phyloP scores from a whole-genome alignment of 2,888 invertebrate species.

The Sacculina carcini region DNA sequence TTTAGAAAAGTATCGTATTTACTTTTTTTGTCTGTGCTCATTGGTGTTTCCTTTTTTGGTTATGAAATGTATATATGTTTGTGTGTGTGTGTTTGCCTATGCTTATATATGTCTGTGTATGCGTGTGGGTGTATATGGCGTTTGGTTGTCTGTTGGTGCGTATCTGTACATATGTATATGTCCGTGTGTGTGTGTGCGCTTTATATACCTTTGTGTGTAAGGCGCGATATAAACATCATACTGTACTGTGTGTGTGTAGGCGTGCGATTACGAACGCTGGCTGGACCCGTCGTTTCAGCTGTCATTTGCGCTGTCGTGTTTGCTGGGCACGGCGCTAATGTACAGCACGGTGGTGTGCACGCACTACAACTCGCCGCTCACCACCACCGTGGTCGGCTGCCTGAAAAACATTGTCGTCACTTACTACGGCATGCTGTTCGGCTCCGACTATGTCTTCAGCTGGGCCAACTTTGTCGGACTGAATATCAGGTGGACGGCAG shows the following conservation, averaged over 20 bases:
- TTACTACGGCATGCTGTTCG: conserved; percentile 91
- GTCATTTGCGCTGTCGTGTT: conserved; percentile 65
- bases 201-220: background rate
- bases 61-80: too few relatives aligned
- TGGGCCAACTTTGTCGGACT: conserved; percentile 83
- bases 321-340: conserved; percentile 87
- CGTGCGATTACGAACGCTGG: conserved; percentile 44
- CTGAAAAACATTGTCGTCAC: conserved; percentile 93
- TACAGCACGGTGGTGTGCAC: conserved; percentile 91
- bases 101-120: too few relatives aligned
- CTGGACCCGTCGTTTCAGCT: conserved; percentile 39
- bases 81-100: too few relatives aligned
- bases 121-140: too few relatives aligned
- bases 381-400: conserved; percentile 93
- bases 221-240: background rate
- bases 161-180: background rate
- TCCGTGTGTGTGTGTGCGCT: background rate
- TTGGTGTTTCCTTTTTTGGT: too few relatives aligned
- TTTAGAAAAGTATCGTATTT: too few relatives aligned
- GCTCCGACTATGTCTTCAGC: conserved; percentile 89
- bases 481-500: conserved; percentile 36
- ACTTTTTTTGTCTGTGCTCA: too few relatives aligned
- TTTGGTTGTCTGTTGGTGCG: background rate
- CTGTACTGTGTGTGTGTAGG: conserved; percentile 17
- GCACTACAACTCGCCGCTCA: conserved; percentile 85